Evolutionary conservation across 1,140 invertebrate species (phyloP).

Genomic region (Bombus difficillimus): DNA sequence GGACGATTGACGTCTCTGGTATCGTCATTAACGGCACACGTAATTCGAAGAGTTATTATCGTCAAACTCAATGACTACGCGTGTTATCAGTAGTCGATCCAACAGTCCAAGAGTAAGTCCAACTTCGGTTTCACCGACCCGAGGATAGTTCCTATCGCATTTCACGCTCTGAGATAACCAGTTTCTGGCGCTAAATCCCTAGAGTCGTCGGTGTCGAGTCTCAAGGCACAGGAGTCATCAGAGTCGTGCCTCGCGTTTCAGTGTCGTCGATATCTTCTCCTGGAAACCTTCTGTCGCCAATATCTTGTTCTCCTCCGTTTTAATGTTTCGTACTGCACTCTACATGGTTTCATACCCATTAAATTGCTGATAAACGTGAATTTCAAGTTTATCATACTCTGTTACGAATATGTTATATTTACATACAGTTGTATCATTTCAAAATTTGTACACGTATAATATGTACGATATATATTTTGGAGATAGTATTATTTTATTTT

Average conservation of each 20-base stretch:
- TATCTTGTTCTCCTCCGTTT: not conserved
- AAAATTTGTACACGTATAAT: not conserved
- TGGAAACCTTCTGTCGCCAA: not conserved
- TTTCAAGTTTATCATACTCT: not conserved
- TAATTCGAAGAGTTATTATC: not conserved
- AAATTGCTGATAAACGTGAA: not conserved
- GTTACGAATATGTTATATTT: not conserved
- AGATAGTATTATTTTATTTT: not conserved
- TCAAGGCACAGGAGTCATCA: conserved; percentile 32
- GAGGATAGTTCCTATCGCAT: conserved; percentile 6
- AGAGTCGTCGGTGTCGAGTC: conserved; percentile 28
- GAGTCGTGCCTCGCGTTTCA: conserved; percentile 7
- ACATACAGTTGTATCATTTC: not conserved
- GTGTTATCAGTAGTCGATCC: not conserved
- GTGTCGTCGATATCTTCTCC: not conserved
- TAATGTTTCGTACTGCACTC: not conserved
- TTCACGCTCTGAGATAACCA: conserved; percentile 24
- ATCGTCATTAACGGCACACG: not conserved
- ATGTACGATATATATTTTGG: too few relatives aligned
- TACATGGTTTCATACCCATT: too few relatives aligned
- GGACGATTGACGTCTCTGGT: not conserved
- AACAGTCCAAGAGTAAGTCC: not conserved
- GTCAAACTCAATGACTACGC: not conserved
- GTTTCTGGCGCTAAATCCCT: conserved; percentile 15
- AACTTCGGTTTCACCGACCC: not conserved